These are phyloP conservation scores for Hemicentrotus pulcherrimus DNA, from an alignment of 35 echinoderm and acorn worm genomes.

Conservation along the genomic window DNA sequence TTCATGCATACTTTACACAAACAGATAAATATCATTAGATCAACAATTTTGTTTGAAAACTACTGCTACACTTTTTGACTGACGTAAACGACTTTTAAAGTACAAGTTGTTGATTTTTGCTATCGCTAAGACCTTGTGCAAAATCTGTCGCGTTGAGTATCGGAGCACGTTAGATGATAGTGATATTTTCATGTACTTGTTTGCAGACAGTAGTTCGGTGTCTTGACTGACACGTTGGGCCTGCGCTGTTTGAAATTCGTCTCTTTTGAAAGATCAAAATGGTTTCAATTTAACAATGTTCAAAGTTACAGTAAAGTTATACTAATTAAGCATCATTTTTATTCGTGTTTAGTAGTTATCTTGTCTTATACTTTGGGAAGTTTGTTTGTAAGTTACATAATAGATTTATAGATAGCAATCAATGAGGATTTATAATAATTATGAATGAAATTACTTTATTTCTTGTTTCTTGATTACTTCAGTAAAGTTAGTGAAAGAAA, in stretches of 20 bases:
- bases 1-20: neutral
- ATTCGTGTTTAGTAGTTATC: too few relatives aligned
- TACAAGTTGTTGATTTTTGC: constrained; percentile 7
- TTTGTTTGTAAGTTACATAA: too few relatives aligned
- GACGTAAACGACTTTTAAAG: neutral
- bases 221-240: neutral
- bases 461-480: too few relatives aligned
- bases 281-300: too few relatives aligned
- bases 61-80: neutral
- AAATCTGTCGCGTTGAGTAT: neutral
- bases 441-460: too few relatives aligned
- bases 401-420: too few relatives aligned
- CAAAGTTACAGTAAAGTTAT: too few relatives aligned
- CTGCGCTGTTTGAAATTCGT: neutral
- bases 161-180: neutral
- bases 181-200: neutral
- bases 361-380: too few relatives aligned
- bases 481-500: too few relatives aligned
- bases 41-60: neutral
- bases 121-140: neutral
- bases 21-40: constrained; percentile 21
- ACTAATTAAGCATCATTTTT: too few relatives aligned
- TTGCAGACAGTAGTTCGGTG: neutral
- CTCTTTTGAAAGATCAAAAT: neutral
- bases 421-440: too few relatives aligned